Conservation (phyloP, 2,113 vertebrate genomes). For the Cavia aperea region DNA sequence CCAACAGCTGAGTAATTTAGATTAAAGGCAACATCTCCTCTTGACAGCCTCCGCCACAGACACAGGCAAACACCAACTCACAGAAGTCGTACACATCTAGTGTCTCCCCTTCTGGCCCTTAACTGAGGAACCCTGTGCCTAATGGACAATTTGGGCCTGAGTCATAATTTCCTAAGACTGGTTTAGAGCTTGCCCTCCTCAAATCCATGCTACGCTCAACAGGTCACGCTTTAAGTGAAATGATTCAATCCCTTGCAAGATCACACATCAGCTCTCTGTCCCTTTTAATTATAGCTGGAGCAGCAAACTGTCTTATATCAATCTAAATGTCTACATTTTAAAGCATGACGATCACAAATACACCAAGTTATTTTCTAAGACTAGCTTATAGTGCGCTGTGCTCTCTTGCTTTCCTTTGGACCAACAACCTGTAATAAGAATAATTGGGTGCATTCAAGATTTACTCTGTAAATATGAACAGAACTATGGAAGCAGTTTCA, state of each 20-base stretch:
- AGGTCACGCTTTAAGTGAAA: conserved; percentile 34
- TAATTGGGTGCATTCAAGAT: conserved; percentile 1
- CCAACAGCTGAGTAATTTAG: conserved; percentile 50
- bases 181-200: conserved; percentile 14
- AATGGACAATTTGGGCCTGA: not conserved
- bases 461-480: not conserved
- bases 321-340: conserved; percentile 36
- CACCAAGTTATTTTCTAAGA: conserved; percentile 25
- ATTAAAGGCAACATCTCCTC: conserved; percentile 43
- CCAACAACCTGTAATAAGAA: not conserved
- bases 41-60: conserved; percentile 48
- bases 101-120: not conserved
- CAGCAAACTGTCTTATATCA: conserved; percentile 34
- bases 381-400: not conserved
- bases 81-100: not conserved
- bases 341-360: conserved; percentile 24
- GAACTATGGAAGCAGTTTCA: not conserved
- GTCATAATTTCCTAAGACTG: conserved; percentile 35
- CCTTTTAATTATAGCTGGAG: conserved; percentile 47
- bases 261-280: conserved; percentile 44
- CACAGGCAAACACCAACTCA: conserved; percentile 35
- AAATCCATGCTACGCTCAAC: not conserved
- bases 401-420: not conserved
- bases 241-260: conserved; percentile 22
- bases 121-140: not conserved